Base-by-base conservation (phyloP, 2,113 vertebrate genomes). In the Aegotheles bennettii region DNA sequence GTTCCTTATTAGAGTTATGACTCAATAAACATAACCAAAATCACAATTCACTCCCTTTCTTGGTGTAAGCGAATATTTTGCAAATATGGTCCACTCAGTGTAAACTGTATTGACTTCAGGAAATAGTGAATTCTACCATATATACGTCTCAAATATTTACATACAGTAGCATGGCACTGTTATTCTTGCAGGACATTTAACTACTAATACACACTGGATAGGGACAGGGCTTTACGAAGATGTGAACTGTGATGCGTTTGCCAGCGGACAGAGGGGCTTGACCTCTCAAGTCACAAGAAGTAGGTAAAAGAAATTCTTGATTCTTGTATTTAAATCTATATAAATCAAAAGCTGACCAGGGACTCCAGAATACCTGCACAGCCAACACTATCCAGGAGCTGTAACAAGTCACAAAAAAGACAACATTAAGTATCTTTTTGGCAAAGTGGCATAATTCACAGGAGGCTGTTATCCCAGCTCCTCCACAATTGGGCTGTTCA, bases 51-150 rank as follows among this genome's bases (percentile, higher is more conserved):
- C 42, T 82, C 86, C 71, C 68, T 90, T 90, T 93, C 84, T 87
- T 76, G 50, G 56, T 85, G 36, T 79, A 87, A 89, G 86, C 38
- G 47, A 79, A 4, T 33, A 84, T 90, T 96, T 95, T 97, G 94
- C 95, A 90, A 97, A 96, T 96, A 94, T 96, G 95, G 94, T 91
- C 95, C 86, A 91, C 88, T 93, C 63, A 56, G 88, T 95, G 95
- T 94, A 95, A 97, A 96, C 95, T 73, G 92, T 87, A 87, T 54
- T 97, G 94, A 96, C 93, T 96, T 77, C 68, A 92, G 94, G 73
- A 96, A 94, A 92, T 82, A 54, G 88, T 85, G 83, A 93, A 43
- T 54, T 87, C 67, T 80, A 93, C 92, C 80, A 78, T 42, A 47
- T 18, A 56, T 29, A 73, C 4, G 47, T 63, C 70, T 65, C 56